phyloP scores from a whole-genome alignment of 2,113 vertebrate species.

The Odocoileus hemionus region DNA sequence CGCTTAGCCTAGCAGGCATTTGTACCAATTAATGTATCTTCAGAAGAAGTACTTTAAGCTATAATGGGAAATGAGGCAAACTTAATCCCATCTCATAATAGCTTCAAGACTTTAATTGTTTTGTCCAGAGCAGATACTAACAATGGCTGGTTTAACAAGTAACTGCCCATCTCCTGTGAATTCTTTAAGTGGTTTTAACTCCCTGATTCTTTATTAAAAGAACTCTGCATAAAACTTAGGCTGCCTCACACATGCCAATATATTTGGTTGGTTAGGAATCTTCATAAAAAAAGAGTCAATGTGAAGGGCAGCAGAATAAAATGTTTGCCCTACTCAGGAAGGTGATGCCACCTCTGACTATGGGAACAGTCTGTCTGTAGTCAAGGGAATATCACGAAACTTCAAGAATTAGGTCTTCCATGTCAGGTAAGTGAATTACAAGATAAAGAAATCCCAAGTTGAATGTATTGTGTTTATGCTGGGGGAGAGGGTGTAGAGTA shows the following conservation, averaged over 20 bases:
- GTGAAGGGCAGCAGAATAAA: not conserved
- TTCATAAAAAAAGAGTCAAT: not conserved
- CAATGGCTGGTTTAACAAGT: conserved; percentile 39
- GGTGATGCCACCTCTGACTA: not conserved
- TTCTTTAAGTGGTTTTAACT: not conserved
- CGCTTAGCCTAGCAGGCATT: conserved; percentile 9
- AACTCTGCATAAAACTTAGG: not conserved
- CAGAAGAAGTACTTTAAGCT: conserved; percentile 29
- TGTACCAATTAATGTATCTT: conserved; percentile 25
- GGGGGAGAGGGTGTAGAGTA: not conserved
- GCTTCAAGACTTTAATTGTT: conserved; percentile 43
- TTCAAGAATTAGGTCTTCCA: not conserved
- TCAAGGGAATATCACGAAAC: not conserved
- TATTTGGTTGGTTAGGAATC: not conserved
- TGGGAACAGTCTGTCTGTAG: not conserved
- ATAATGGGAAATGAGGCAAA: conserved; percentile 40
- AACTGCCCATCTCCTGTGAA: conserved; percentile 15
- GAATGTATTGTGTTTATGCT: not conserved
- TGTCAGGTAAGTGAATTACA: not conserved
- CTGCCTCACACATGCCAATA: not conserved
- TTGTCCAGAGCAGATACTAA: conserved; percentile 27
- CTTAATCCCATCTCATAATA: conserved; percentile 38
- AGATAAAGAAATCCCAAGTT: not conserved
- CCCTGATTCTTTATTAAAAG: not conserved
- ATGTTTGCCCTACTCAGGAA: not conserved